These are phyloP conservation scores for Petromus typicus DNA, from an alignment of 2,113 vertebrate genomes.

Conservation along the genomic window DNA sequence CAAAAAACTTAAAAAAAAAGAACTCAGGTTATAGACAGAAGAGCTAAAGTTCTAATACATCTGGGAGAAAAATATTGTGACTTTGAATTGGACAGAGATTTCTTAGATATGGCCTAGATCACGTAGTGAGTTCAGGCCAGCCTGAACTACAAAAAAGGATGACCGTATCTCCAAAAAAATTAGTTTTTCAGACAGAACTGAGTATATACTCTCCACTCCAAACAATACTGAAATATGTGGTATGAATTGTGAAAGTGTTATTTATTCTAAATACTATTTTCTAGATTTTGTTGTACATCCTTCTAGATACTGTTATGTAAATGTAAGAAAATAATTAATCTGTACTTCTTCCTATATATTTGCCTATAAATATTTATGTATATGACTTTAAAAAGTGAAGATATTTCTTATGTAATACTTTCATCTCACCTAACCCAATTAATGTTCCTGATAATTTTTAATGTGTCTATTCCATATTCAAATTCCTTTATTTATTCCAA, in stretches of 20 bases:
- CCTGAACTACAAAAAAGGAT: no score
- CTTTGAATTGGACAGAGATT: no score
- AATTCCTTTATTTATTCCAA: not conserved
- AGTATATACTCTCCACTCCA: not conserved
- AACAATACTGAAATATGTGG: not conserved
- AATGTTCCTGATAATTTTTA: constrained; percentile 11
- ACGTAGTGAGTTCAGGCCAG: no score
- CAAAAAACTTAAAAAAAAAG: no score
- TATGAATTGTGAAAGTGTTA: not conserved
- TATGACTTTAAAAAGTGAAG: not conserved
- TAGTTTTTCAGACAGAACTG: not conserved
- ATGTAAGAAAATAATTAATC: not conserved
- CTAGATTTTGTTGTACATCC: not conserved
- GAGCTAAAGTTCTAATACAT: no score
- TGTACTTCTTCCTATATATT: not conserved
- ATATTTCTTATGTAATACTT: not conserved
- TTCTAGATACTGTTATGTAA: constrained; percentile 27
- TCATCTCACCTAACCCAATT: constrained; percentile 46
- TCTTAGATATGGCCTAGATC: no score
- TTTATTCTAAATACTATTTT: not conserved
- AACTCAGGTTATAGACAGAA: no score
- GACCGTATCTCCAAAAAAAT: no score
- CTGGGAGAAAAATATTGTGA: no score
- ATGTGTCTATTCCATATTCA: not conserved
- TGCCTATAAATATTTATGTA: constrained; percentile 35